Evolutionary conservation across 2,113 vertebrate genomes (phyloP).

Genomic region (Alouatta palliata): DNA sequence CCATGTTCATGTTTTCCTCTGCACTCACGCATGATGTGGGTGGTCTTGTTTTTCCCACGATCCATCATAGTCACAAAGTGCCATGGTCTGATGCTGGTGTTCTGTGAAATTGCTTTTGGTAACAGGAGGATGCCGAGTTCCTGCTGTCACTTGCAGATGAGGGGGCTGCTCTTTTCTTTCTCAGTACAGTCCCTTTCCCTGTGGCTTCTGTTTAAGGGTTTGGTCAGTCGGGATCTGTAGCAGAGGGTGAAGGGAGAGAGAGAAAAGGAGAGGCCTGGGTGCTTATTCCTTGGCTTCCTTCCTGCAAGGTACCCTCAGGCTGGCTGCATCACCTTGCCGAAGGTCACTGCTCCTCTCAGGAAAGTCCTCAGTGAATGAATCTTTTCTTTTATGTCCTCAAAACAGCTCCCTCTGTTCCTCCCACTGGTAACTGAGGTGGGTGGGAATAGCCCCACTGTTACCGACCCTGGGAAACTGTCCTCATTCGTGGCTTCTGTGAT

Average conservation of each 20-base stretch:
- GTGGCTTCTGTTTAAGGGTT: neutral
- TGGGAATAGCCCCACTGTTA: neutral
- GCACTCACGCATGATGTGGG: neutral
- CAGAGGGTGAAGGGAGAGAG: neutral
- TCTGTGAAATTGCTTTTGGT: neutral
- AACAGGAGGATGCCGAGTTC: neutral
- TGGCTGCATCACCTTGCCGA: neutral
- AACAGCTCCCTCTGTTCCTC: neutral
- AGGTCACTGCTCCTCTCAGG: too few relatives aligned
- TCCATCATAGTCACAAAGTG: neutral
- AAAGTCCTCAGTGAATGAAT: too few relatives aligned
- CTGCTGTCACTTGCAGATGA: neutral
- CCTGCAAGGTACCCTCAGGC: neutral
- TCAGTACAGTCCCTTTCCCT: neutral
- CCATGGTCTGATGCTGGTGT: neutral
- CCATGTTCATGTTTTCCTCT: neutral
- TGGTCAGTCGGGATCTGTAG: neutral
- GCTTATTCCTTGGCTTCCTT: neutral
- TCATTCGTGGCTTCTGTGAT: too few relatives aligned
- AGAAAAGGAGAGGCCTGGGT: neutral
- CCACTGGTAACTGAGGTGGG: neutral
- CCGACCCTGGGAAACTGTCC: neutral
- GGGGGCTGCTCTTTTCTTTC: neutral
- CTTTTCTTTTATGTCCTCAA: too few relatives aligned
- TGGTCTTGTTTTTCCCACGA: neutral